Base-by-base conservation (phyloP, 2,113 vertebrate genomes). In the Phylloscopus trochilus region DNA sequence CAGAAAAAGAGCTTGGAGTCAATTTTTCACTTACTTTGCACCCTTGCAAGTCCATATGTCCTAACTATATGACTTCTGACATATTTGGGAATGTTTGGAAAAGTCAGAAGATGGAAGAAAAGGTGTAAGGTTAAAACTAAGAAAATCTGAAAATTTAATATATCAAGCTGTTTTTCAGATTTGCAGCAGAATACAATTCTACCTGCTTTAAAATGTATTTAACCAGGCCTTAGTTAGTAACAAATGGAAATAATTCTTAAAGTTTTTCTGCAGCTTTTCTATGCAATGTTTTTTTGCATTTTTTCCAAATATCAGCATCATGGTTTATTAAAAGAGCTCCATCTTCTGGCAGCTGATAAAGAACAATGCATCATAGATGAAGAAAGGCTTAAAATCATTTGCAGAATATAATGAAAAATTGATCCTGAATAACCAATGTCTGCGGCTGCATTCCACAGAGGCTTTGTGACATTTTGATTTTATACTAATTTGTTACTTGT, bases 371-470 rank as follows among this genome's bases (percentile, higher is more conserved):
- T 43, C 49, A 77, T 2, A 80, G n/a, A 76, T 13, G 53, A 79
- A 84, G 76, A 76, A 91, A 88, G 39, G 72, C 52, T 89, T 96
- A 80, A 97, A 97, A 97, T 96, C 55, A 97, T 95, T 97, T 96
- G 69, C 74, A 92, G 88, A 94, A 94, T 87, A 82, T 97, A 97
- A 98, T 96, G 86, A 97, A 97, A 97, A 97, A 97, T 97, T 97
- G 97, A 97, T 97, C 68, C 46, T 86, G 60, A 78, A 24, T 83
- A 94, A 76, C 83, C 91, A 92, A 93, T 60, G 52, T 90, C 91
- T 94, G 77, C 47, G 97, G 72, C 52, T 87, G 28, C 49, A 92
- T 95, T 97, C 94, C 83, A 58, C 35, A 89, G 70, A 88, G 59
- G 49, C 31, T 82, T 90, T 41, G 66, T 95, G 94, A 75, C 74